Percentiles rank a stretch among this genome's conserved stretches.
These are phyloP conservation scores for Psittacara wagleri DNA, from an alignment of 2,113 vertebrate genomes.

Conservation along the genomic window DNA sequence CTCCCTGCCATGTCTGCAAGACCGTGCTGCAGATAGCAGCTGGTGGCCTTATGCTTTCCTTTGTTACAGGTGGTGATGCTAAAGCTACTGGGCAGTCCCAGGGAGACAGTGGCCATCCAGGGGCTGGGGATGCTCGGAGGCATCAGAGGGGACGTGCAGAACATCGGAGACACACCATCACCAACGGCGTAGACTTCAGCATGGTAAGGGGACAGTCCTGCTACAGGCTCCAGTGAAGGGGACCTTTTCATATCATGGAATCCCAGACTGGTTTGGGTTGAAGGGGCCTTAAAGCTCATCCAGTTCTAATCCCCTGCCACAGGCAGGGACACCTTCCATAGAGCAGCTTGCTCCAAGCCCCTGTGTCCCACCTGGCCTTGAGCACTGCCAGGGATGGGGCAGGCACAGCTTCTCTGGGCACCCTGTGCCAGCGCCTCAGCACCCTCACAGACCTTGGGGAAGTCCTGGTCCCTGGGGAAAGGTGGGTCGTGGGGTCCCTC, in stretches of 20 bases:
- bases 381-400: not conserved
- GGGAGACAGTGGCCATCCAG: conserved; percentile 71
- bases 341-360: not conserved
- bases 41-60: not conserved
- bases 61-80: conserved; percentile 60
- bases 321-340: not conserved
- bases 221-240: not conserved
- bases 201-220: conserved; percentile 72
- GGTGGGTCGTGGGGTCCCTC: not conserved
- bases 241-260: not conserved
- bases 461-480: not conserved
- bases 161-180: conserved; percentile 91
- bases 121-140: conserved; percentile 61
- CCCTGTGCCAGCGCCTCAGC: not conserved
- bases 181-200: conserved; percentile 88
- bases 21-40: not conserved
- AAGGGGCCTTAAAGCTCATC: not conserved
- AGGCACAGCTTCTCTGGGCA: not conserved
- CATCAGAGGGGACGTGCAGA: conserved; percentile 79
- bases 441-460: not conserved
- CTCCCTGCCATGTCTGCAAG: not conserved
- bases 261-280: not conserved
- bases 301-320: not conserved
- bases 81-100: conserved; percentile 74
- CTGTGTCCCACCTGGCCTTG: not conserved